Conservation (phyloP, 2,888 invertebrate species). For the Uropetala carovei region DNA sequence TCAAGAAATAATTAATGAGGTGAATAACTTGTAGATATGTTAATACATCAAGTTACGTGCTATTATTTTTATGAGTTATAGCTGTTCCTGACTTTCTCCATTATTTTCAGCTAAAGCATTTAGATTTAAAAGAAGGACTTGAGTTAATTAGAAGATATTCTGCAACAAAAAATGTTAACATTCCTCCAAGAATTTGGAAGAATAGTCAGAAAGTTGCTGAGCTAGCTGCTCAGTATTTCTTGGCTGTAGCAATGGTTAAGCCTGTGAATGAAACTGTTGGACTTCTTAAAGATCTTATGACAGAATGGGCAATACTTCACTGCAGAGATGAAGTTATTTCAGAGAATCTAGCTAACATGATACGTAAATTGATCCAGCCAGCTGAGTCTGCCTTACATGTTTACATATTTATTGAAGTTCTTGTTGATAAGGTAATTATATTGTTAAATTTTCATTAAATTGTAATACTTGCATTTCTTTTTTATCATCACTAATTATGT, state of each 20-base stretch:
- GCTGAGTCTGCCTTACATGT: slow-evolving; percentile 83
- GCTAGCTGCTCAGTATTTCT: slow-evolving; percentile 78
- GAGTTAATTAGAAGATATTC: slow-evolving; percentile 77
- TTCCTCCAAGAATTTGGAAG: slow-evolving; percentile 77
- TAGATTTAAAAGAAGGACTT: slow-evolving; percentile 78
- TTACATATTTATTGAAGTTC: slow-evolving; percentile 80
- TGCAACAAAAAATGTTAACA: slow-evolving; percentile 75
- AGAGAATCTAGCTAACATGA: slow-evolving; percentile 73
- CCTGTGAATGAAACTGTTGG: slow-evolving; percentile 74
- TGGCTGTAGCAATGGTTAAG: slow-evolving; percentile 78
- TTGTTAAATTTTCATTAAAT: not conserved
- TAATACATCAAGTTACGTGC: not conserved
- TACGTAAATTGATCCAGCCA: slow-evolving; percentile 75
- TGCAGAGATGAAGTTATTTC: slow-evolving; percentile 68
- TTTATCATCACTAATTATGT: not conserved
- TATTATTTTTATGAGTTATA: not conserved
- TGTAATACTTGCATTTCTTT: not conserved
- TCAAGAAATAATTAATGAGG: slow-evolving; percentile 77
- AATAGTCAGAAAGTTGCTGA: slow-evolving; percentile 78
- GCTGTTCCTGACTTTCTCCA: not conserved
- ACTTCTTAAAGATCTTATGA: slow-evolving; percentile 73
- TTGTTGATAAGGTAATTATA: slow-evolving; percentile 74
- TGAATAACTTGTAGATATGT: slow-evolving; percentile 69
- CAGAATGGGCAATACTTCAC: slow-evolving; percentile 73
- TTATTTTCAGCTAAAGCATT: slow-evolving; percentile 67